Evolutionary conservation across 37 sponge, comb jelly and placozoan genomes (phyloP).

Genomic region (Halisarca cf. caerulea): DNA sequence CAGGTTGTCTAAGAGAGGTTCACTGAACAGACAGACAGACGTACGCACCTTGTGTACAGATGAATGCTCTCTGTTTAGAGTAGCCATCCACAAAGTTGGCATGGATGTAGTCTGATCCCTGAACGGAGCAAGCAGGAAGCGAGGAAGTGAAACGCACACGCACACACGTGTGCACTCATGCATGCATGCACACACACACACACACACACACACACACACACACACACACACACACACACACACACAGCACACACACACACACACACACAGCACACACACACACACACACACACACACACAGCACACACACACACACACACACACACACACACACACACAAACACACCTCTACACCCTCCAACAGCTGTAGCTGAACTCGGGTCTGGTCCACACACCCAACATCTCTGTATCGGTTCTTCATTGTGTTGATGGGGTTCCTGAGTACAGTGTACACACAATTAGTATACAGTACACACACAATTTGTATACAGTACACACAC

Average conservation of each 20-base stretch:
- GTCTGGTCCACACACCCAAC: slow-evolving; percentile 77
- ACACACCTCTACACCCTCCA: slow-evolving; percentile 46
- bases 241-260: background rate
- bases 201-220: background rate
- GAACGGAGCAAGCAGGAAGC: background rate
- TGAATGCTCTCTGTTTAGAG: slow-evolving; percentile 70
- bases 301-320: background rate
- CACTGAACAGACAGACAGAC: no score
- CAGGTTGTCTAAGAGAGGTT: no score
- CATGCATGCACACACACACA: background rate
- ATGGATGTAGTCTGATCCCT: slow-evolving; percentile 89
- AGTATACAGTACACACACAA: no score
- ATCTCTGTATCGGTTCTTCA: slow-evolving; percentile 89
- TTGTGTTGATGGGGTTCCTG: slow-evolving; percentile 64
- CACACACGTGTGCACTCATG: background rate
- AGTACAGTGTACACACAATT: no score
- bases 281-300: no score
- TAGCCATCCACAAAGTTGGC: slow-evolving; percentile 84
- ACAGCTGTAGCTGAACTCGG: slow-evolving; percentile 56
- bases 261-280: background rate
- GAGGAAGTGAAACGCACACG: background rate
- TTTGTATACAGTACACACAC: slow-evolving; percentile 5
- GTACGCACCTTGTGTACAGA: slow-evolving; percentile 85
- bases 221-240: background rate
- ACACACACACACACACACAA: background rate